Base-by-base conservation (phyloP, 2,797 vertebrate genomes). In the Ateles fusciceps region DNA sequence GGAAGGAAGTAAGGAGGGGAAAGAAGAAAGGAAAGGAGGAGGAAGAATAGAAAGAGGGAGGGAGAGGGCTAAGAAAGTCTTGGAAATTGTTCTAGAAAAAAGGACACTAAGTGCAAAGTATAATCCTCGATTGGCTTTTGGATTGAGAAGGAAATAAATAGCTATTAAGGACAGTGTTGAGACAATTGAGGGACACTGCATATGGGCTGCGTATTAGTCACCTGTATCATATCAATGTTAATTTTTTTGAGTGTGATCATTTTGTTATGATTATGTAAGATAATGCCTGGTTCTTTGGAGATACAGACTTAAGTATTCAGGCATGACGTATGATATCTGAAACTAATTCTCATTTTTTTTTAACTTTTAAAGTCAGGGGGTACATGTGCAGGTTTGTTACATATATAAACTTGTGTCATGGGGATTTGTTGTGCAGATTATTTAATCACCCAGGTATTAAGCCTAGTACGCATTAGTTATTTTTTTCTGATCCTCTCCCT, bases 71-170 rank as follows among this genome's bases (percentile, higher is more conserved):
- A 33, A 12, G 7, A n/a, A 21, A 57, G 4, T 2, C 26, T 71
- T 81, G 12, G 59, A 13, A 72, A 22, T 39, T 83, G 6, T 28
- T 84, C 59, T 93, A 87, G 30, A 55, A 50, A 61, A 95, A 30
- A 0, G 12, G 4, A 75, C n/a, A 26, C 1, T 64, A 68, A 79
- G 12, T 59, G 4, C 9, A 80, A 89, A 80, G 7, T 33, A 61
- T 68, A 17, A 94, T 48, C 48, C 22, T 64, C 92, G 50, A 72
- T 50, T 87, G 44, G n/a, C 39, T 64, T 26, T 2, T 92, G 26
- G 15, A 55, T 42, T 75, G 46, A 84, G 17, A 94, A 75, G n/a
- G 57, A 95, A 91, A 89, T 81, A 80, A 95, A 44, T 1, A 89
- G 15, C 13, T 78, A 76, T 28, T 9, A 13, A 9, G 8, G 42